These are phyloP conservation scores for Synaphobranchus kaupii DNA, from an alignment of 2,797 vertebrate species.

Conservation along the genomic window DNA sequence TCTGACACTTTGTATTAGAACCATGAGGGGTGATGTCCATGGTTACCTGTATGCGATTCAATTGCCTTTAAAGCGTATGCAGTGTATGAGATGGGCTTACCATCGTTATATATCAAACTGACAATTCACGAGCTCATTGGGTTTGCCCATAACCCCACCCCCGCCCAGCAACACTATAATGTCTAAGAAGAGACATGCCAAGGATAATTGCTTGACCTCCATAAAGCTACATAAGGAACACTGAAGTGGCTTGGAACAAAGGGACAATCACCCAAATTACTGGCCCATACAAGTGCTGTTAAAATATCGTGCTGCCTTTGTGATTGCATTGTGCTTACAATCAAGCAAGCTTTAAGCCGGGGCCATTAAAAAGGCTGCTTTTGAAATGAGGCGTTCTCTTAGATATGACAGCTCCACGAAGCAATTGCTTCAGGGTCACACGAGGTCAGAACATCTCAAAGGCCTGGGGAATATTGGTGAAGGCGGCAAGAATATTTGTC, in stretches of 20 bases:
- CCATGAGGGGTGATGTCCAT: neutral
- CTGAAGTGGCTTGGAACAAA: slow-evolving; percentile 39
- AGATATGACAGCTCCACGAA: slow-evolving; percentile 45
- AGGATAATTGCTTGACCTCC: slow-evolving; percentile 23
- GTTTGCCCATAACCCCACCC: slow-evolving; percentile 34
- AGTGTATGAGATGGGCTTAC: neutral
- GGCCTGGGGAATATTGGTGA: slow-evolving; percentile 26
- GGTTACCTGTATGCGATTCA: neutral
- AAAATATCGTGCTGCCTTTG: slow-evolving; percentile 28
- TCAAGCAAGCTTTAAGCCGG: slow-evolving; percentile 49
- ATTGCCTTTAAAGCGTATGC: neutral
- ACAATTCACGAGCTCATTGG: neutral
- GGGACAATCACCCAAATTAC: slow-evolving; percentile 44
- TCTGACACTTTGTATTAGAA: neutral
- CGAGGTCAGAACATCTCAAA: slow-evolving; percentile 34
- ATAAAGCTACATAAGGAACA: slow-evolving; percentile 31
- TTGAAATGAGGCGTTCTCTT: slow-evolving; percentile 36
- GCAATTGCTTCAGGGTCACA: slow-evolving; percentile 37
- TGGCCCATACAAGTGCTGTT: slow-evolving; percentile 16
- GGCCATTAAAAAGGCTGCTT: slow-evolving; percentile 52
- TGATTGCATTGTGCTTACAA: slow-evolving; percentile 59
- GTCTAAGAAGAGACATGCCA: neutral
- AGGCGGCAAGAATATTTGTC: slow-evolving; percentile 31
- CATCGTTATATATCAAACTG: slow-evolving; percentile 4
- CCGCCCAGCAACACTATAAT: slow-evolving; percentile 39